Evolutionary conservation across 64 coral and sea anemone genomes (phyloP), one percentile per base, ranked within the genome.

Genomic region (Montipora capricornis): DNA sequence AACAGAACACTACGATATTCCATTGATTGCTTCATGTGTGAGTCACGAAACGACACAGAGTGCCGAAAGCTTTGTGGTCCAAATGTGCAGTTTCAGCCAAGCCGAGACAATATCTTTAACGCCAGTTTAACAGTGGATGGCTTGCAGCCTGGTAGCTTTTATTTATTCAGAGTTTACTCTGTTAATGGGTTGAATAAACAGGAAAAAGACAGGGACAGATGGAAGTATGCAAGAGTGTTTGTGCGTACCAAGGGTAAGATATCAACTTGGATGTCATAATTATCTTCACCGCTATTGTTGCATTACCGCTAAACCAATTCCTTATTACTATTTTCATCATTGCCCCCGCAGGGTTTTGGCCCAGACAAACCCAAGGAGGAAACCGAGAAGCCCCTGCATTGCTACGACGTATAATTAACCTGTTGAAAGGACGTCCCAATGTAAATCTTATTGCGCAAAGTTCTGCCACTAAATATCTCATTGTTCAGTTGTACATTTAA

Each of bases 11-110:
- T 93, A 0, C 49, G 51, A 49, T 93, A 88, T n/a, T 29, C 82
- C 20, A 15, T 88, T 9, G 92, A 93, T 44, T 93, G 92, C 60
- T 93, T 79, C 20, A 62, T 5, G 3, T 88, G 92, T 12, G 59
- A 44, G 1, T 76, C 84, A 15, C 0, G 8, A 0, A 9, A 80
- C 11, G 61, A 93, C 51, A 73, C 58, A 29, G 47, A 80, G 0
- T 93, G 92, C 26, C 37, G 17, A 0, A 20, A 45, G 15, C 12
- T n/a, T 1, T 93, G 92, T 55, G 15, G 60, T 8, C 0, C 20
- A 19, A n/a, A 26, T 48, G 45, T 86, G 2, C 0, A 62, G 5
- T 92, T 86, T 86, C 24, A 62, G 44, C 90, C 90, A 44, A 46
- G 68, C 4, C 44, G 50, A 62, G 75, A 78, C 58, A 59, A 74